Percentiles rank a stretch among this genome's conserved stretches.
These are phyloP conservation scores for Horisme vitalbata DNA, from an alignment of 2,888 invertebrate species.

Conservation along the genomic window DNA sequence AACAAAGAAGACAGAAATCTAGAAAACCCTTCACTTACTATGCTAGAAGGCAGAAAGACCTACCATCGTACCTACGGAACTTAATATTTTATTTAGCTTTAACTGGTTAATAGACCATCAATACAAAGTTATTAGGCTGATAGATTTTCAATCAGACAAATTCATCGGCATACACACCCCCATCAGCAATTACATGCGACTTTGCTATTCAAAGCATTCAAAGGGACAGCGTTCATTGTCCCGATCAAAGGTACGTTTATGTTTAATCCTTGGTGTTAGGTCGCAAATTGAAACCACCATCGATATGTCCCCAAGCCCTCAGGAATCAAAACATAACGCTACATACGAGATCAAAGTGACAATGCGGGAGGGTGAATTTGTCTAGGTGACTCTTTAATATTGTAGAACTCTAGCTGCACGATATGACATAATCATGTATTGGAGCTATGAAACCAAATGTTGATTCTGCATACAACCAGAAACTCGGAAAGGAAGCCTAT, in stretches of 20 bases:
- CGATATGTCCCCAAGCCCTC: slow-evolving; percentile 50
- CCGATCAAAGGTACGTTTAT: slow-evolving; percentile 36
- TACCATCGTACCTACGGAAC: too few species aligned
- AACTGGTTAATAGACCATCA: background rate
- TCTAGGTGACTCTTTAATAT: slow-evolving; percentile 58
- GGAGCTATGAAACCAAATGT: too few species aligned
- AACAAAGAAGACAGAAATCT: slow-evolving; percentile 5
- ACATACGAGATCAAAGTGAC: slow-evolving; percentile 71
- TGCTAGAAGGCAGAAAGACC: too few species aligned
- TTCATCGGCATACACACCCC: slow-evolving; percentile 5
- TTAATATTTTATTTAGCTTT: too few species aligned
- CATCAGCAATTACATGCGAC: slow-evolving; percentile 13
- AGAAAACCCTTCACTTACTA: too few species aligned
- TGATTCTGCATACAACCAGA: too few species aligned
- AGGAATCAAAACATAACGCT: slow-evolving; percentile 69
- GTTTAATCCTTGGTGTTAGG: slow-evolving; percentile 54
- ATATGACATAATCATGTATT: too few species aligned
- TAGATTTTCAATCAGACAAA: slow-evolving; percentile 2
- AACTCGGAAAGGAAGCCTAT: too few species aligned
- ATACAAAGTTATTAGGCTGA: background rate
- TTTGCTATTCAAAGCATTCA: slow-evolving; percentile 19
- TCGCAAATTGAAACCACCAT: slow-evolving; percentile 64
- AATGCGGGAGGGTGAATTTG: slow-evolving; percentile 74
- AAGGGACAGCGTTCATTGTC: slow-evolving; percentile 22
- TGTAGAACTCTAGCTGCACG: slow-evolving; percentile 15